These are phyloP conservation scores for Archilochus colubris DNA, from an alignment of 2,113 vertebrate species.

Conservation along the genomic window DNA sequence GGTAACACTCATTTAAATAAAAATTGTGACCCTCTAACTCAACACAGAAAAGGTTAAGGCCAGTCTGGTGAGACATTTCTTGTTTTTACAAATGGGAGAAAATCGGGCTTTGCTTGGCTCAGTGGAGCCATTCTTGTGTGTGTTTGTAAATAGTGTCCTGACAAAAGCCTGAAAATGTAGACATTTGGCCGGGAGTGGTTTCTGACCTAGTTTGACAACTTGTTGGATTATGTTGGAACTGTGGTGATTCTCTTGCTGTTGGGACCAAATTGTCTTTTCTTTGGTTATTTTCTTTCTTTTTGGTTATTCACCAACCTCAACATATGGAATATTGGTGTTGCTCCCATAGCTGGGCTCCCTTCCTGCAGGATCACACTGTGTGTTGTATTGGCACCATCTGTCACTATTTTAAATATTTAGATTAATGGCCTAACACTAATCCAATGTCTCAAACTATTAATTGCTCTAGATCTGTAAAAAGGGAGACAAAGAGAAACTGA, in stretches of 20 bases:
- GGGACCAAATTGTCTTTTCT: background rate
- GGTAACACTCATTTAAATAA: background rate
- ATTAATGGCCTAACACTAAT: constrained; percentile 58
- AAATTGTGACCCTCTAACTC: background rate
- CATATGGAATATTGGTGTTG: constrained; percentile 32
- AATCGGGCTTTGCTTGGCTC: background rate
- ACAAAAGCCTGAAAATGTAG: background rate
- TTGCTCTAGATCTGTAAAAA: constrained; percentile 31
- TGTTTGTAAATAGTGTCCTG: background rate
- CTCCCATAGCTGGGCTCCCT: background rate
- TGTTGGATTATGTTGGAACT: background rate
- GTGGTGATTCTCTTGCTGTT: background rate
- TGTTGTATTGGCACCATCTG: constrained; percentile 34
- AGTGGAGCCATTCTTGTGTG: background rate
- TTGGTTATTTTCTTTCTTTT: background rate
- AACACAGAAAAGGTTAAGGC: background rate
- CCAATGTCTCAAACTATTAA: constrained; percentile 58
- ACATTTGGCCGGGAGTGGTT: background rate
- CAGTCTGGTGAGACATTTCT: background rate
- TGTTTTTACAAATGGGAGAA: background rate
- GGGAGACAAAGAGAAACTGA: background rate
- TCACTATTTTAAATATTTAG: constrained; percentile 65
- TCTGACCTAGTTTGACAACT: background rate
- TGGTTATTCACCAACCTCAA: background rate
- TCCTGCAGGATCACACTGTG: background rate